Conservation (phyloP, 2,888 invertebrate genomes). For the Amphipoea lucens region DNA sequence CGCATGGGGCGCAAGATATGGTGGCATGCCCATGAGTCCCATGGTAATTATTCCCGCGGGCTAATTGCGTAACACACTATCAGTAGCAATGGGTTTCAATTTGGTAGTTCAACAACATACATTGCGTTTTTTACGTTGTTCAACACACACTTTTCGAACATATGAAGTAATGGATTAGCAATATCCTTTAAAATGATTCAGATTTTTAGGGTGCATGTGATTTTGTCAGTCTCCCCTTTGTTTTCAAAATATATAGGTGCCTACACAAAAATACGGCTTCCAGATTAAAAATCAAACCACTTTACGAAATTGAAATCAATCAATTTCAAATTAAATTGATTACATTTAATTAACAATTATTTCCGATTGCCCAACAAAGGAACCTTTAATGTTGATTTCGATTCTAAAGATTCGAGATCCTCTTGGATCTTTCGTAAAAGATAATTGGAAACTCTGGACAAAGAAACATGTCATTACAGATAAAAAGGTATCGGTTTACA, state of each 20-base stretch:
- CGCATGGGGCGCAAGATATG: not conserved
- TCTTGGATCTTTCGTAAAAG: constrained; percentile 41
- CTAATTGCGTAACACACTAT: too few relatives aligned
- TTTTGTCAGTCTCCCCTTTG: not conserved
- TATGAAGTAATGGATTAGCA: too few relatives aligned
- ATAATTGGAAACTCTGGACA: constrained; percentile 67
- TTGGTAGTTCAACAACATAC: too few relatives aligned
- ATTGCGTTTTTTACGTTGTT: too few relatives aligned
- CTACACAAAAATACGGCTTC: not conserved
- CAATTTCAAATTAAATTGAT: constrained; percentile 46
- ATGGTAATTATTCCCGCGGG: not conserved
- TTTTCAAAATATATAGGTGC: not conserved
- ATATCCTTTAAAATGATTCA: too few relatives aligned
- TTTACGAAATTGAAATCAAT: constrained; percentile 25
- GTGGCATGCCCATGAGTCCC: not conserved
- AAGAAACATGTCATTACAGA: constrained; percentile 67
- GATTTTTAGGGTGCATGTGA: not conserved
- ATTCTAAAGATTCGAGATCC: constrained; percentile 32
- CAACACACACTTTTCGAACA: too few relatives aligned
- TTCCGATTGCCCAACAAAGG: constrained; percentile 40
- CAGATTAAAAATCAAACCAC: constrained; percentile 10
- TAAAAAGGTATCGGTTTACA: constrained; percentile 65
- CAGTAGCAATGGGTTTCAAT: too few relatives aligned
- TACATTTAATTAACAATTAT: constrained; percentile 57
- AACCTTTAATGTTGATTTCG: constrained; percentile 49